Evolutionary conservation across 2,113 vertebrate genomes (phyloP).

Genomic region (Gadus macrocephalus): DNA sequence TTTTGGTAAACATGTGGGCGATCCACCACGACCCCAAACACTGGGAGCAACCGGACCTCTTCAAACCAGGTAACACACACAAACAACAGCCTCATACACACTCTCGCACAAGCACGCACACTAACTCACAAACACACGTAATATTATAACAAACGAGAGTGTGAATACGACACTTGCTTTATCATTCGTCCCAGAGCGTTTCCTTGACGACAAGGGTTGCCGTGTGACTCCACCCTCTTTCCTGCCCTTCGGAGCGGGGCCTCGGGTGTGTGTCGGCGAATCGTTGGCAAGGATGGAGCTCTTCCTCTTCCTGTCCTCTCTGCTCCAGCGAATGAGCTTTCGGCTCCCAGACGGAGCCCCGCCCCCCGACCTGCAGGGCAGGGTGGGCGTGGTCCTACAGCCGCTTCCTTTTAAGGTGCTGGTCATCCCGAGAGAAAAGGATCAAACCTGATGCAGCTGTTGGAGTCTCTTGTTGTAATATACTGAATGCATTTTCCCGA

Average conservation of each 20-base stretch:
- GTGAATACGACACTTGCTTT: not conserved
- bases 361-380: slow-evolving; percentile 67
- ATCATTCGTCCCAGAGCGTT: slow-evolving; percentile 58
- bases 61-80: slow-evolving; percentile 47
- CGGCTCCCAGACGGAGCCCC: slow-evolving; percentile 38
- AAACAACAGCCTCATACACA: not conserved
- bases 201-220: slow-evolving; percentile 62
- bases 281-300: slow-evolving; percentile 73
- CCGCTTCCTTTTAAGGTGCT: slow-evolving; percentile 59
- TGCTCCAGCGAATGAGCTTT: slow-evolving; percentile 73
- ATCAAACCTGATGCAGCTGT: too few relatives aligned
- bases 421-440: slow-evolving; percentile 38
- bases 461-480: too few relatives aligned
- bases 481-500: too few relatives aligned
- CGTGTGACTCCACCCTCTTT: slow-evolving; percentile 56
- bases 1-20: slow-evolving; percentile 77
- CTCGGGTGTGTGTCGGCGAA: slow-evolving; percentile 75
- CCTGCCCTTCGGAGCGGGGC: slow-evolving; percentile 75
- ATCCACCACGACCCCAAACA: slow-evolving; percentile 70
- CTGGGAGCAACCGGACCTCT: slow-evolving; percentile 70
- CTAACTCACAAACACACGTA: not conserved
- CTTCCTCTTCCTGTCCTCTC: slow-evolving; percentile 70
- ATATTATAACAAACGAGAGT: not conserved
- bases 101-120: too few relatives aligned
- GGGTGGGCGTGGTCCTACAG: slow-evolving; percentile 70